Conservation (phyloP, 2,888 invertebrate species). For the Trisateles emortualis region DNA sequence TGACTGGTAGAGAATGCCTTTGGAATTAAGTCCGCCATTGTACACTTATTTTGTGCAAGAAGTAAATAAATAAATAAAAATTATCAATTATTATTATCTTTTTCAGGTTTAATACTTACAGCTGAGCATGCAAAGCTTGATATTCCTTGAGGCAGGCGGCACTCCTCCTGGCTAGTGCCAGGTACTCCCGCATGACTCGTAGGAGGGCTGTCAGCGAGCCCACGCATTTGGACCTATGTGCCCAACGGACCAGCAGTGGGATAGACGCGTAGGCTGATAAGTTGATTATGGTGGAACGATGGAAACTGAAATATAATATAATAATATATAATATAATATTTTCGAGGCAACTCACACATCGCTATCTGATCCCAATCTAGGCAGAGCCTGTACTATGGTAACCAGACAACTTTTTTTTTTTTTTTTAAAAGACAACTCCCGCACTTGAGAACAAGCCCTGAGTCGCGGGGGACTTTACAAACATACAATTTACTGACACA, state of each 20-base stretch:
- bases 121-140: slow-evolving; percentile 61
- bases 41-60: no score
- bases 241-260: slow-evolving; percentile 55
- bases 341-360: not conserved
- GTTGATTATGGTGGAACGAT: slow-evolving; percentile 54
- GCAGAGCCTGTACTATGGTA: no score
- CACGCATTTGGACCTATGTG: slow-evolving; percentile 56
- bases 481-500: no score
- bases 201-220: slow-evolving; percentile 59
- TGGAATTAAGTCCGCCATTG: no score
- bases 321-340: not conserved
- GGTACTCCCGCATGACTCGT: slow-evolving; percentile 66
- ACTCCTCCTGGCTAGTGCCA: slow-evolving; percentile 70
- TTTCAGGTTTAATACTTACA: slow-evolving; percentile 69
- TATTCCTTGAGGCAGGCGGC: slow-evolving; percentile 78
- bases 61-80: no score
- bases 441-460: no score
- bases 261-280: slow-evolving; percentile 54
- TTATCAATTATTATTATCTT: no score
- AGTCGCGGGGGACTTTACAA: no score
- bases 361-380: no score
- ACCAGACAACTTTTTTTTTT: slow-evolving; percentile 16
- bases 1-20: no score
- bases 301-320: slow-evolving; percentile 47
- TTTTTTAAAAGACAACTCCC: no score